These are phyloP conservation scores for Sclerurus mexicanus DNA, from an alignment of 2,113 vertebrate genomes.

Conservation along the genomic window DNA sequence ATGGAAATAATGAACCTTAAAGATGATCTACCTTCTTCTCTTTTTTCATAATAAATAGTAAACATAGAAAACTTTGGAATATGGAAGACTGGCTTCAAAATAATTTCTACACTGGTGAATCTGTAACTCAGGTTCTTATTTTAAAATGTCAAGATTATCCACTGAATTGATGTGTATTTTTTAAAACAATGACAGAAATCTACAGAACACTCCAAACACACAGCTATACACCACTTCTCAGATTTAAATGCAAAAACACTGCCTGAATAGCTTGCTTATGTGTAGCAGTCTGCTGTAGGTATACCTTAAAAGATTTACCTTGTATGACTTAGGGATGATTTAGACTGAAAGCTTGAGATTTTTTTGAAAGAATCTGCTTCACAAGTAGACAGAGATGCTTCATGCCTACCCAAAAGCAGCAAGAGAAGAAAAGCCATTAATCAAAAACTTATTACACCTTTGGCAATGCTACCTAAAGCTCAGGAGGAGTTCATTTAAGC, in stretches of 20 bases:
- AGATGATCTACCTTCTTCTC: neutral
- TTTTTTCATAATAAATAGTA: neutral
- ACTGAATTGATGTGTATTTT: neutral
- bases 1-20: neutral
- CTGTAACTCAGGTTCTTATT: neutral
- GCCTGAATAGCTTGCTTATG: neutral
- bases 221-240: neutral
- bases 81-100: neutral
- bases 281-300: neutral
- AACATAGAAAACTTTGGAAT: neutral
- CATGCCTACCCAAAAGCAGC: constrained; percentile 27
- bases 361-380: constrained; percentile 16
- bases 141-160: neutral
- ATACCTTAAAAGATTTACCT: neutral
- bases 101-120: neutral
- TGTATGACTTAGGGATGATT: neutral
- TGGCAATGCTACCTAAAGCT: neutral
- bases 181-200: neutral
- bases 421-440: neutral
- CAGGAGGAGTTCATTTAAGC: neutral
- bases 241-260: neutral
- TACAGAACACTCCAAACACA: neutral
- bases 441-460: neutral
- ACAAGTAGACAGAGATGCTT: neutral
- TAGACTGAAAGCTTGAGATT: constrained; percentile 10